Base-by-base conservation (phyloP, 2,113 vertebrate species). In the Anarrhichthys ocellatus region DNA sequence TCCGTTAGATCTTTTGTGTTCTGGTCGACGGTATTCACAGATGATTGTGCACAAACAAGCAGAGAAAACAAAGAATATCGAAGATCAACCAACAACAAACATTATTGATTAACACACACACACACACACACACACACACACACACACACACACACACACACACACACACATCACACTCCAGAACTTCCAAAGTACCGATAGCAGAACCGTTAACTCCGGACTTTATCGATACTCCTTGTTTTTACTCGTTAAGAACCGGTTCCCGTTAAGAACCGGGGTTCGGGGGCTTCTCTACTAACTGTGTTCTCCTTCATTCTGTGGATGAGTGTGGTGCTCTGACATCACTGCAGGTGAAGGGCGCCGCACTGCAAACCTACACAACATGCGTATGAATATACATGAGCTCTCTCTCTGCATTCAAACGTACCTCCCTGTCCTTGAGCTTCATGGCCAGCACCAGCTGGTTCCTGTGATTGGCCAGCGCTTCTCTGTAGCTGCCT, bases 381-480 rank as follows among this genome's bases (percentile, higher is more conserved):
- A 17, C 59, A 34, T n/a, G 4, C 6, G 18, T 4, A 48, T 42
- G 32, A 52, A 73, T 52, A 44, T 44, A 44, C 42, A 44, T 3
- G 11, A 44, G 42, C 42, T 9, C 36, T 38, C 36, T 38, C 36
- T 38, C 36, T 38, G 24, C 46, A 48, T 24, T 20, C 62, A 15
- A 0, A 58, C 86, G 5, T 72, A 99, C 97, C 95, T 97, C 96
- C 94, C 97, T 96, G 91, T 99, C 96, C 95, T 99, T 99, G 80
- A 98, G 97, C 87, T 98, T 99, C 97, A 99, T 99, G 92, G 97
- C 97, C 14, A 99, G 96, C 81, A 99, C 96, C 82, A 99, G 90
- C 90, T 99, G 98, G 89, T 97, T 97, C 78, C 98, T 96, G 96
- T 99, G 97, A 94, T 97, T 99, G 52, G 97, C 97, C 83, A 95